Conservation (phyloP, 2,113 vertebrate genomes). For the Cacatua alba region DNA sequence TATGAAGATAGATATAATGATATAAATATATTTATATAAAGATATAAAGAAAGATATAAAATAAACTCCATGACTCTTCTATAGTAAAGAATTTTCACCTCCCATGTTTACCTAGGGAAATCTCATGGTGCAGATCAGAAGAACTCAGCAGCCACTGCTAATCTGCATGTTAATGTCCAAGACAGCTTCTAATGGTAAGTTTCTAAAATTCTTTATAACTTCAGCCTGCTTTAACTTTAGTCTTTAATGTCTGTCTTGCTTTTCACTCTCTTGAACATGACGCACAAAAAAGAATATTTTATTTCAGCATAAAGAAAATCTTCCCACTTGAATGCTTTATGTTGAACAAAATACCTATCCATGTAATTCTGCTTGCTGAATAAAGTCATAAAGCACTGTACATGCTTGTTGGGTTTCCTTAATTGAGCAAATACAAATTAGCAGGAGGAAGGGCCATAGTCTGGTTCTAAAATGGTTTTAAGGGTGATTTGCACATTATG, state of each 20-base stretch:
- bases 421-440: not conserved
- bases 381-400: not conserved
- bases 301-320: not conserved
- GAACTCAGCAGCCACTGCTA: not conserved
- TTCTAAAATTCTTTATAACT: not conserved
- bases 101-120: not conserved
- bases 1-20: not conserved
- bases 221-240: not conserved
- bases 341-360: not conserved
- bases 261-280: not conserved
- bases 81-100: not conserved
- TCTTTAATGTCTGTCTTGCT: not conserved
- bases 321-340: not conserved
- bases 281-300: not conserved
- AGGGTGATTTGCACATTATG: not conserved
- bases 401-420: not conserved
- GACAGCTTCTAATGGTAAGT: not conserved
- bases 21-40: not conserved
- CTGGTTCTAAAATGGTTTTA: not conserved
- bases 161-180: not conserved
- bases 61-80: not conserved
- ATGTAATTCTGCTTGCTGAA: not conserved
- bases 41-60: not conserved
- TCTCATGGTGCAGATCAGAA: not conserved
- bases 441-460: not conserved